A percentile compares a stretch with the other conserved stretches of the same genome.
These are phyloP conservation scores for Melozone crissalis DNA, from an alignment of 2,113 vertebrate species.

Conservation along the genomic window DNA sequence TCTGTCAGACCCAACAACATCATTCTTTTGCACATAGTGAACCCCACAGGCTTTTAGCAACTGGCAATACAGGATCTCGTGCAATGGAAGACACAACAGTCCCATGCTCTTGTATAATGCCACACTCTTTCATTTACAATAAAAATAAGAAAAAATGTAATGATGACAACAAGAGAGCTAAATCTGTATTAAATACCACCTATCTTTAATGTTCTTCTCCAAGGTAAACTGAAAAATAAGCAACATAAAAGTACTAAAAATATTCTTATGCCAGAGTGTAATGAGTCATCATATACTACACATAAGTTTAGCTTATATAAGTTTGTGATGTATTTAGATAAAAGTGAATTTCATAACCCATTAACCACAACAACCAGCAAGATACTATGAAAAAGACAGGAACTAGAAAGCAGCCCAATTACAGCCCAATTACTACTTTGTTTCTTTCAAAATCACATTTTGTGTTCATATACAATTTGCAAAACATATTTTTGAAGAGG, in stretches of 20 bases:
- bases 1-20: background rate
- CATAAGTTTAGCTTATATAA: background rate
- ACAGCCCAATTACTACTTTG: background rate
- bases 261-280: background rate
- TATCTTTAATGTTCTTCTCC: background rate
- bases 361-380: background rate
- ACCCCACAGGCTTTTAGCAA: background rate
- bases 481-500: background rate
- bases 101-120: background rate
- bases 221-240: background rate
- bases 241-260: background rate
- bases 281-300: background rate
- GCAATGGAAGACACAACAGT: background rate
- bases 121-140: background rate
- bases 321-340: background rate
- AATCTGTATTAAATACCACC: background rate
- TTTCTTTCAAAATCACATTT: background rate
- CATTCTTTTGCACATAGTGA: background rate
- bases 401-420: background rate
- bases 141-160: background rate
- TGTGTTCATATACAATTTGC: background rate
- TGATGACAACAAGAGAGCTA: background rate
- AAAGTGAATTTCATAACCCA: background rate
- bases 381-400: background rate
- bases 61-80: accelerated